Base-by-base conservation (phyloP, 2,888 invertebrate genomes). In the Epirrhoe tristata region DNA sequence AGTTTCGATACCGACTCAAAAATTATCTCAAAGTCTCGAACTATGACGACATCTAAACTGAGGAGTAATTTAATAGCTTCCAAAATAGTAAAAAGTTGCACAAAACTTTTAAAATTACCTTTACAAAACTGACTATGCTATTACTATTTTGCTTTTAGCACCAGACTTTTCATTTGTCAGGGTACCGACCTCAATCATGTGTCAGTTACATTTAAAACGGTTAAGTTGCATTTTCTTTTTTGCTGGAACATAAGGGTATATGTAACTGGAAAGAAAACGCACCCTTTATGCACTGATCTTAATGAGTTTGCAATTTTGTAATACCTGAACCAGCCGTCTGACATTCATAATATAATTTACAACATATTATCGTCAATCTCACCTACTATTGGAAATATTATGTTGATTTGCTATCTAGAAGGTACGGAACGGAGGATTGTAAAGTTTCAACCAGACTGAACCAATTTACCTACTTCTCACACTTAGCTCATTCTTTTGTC, bases 401-500 rank as follows among this genome's bases (percentile, higher is more conserved):
- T 43, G 12, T 43, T 12, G 8, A 4, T 12, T 12, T 12, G 4
- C 12, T 43, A 3, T 12, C 0, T 43, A 43, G 39, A 36, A 2
- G 36, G 10, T 36, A 43, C 39, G 12, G 39, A 12, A 43, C 39
- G 1, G 12, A n/a, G 4, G 12, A 43, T 43, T 43, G 39, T 10
- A 12, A 5, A 43, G 12, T 12, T 12, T 12, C 12, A 3, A 0
- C 4, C 4, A 43, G 12, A 34, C 14, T 55, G 50, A 5, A 7
- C 17, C 1, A 55, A 24, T 59, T 32, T 39, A 14, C n/a, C 51
- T 51, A 46, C 7, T 36, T 39, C 52, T 58, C 16, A 8, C 54
- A 63, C 60, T 63, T 60, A 58, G 53, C 58, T 67, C 53, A 43
- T 55, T 43, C 46, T 34, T 36, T 63, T 67, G 67, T 67, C 39